Evolutionary conservation across 2,888 invertebrate species (phyloP).

Genomic region (Oscheius sp.): DNA sequence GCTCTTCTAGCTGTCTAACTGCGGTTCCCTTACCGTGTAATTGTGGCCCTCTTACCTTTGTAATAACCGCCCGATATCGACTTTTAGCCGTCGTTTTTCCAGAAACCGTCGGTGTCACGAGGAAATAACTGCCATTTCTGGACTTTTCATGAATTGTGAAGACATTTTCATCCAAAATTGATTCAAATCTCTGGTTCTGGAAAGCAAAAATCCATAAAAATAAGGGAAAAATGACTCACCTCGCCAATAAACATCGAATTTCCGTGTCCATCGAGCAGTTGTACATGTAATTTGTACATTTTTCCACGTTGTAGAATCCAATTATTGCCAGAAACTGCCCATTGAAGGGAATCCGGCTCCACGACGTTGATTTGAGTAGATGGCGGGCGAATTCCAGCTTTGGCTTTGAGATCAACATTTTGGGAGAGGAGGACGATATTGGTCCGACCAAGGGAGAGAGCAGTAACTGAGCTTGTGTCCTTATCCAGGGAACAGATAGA

Average conservation of each 20-base stretch:
- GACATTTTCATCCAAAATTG: conserved; percentile 48
- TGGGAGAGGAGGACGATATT: conserved; percentile 59
- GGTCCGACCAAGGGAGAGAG: conserved; percentile 73
- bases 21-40: too few relatives aligned
- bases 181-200: conserved; percentile 62
- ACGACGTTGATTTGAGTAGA: conserved; percentile 82
- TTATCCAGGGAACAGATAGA: conserved; percentile 78
- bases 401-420: conserved; percentile 77
- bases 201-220: conserved; percentile 27
- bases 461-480: conserved; percentile 74
- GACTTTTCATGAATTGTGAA: conserved; percentile 53
- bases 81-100: conserved; percentile 54
- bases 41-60: conserved; percentile 53
- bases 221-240: conserved; percentile 41
- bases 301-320: conserved; percentile 82
- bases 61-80: conserved; percentile 50
- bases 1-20: too few relatives aligned
- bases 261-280: conserved; percentile 60
- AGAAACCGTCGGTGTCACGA: conserved; percentile 53
- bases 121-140: conserved; percentile 61
- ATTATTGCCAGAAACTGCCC: conserved; percentile 81
- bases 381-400: conserved; percentile 74
- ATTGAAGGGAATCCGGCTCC: conserved; percentile 76
- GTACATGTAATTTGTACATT: conserved; percentile 56
- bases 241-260: conserved; percentile 66